Conservation (phyloP, 1,140 invertebrate genomes). For the Babylonia areolata region DNA sequence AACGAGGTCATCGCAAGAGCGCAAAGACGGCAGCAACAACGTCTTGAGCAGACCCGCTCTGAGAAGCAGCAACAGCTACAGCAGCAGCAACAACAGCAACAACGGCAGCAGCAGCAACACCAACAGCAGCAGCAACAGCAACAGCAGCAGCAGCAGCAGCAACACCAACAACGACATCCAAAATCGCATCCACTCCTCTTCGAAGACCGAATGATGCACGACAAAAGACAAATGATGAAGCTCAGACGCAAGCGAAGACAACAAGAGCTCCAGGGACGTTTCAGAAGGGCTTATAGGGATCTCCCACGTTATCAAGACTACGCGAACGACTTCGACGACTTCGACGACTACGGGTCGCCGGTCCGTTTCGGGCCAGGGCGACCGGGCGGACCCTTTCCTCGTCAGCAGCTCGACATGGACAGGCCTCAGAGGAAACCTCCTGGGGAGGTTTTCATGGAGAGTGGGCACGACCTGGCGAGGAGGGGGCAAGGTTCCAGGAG, state of each 20-base stretch:
- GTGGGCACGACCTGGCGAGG: neutral
- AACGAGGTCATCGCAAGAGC: neutral
- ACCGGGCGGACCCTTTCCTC: neutral
- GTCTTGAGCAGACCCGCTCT: neutral
- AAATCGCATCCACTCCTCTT: no score
- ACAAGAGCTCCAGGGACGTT: no score
- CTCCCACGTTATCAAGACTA: no score
- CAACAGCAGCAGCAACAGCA: neutral
- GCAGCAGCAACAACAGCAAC: no score
- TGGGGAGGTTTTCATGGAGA: neutral
- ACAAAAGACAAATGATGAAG: no score
- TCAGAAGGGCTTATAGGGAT: neutral
- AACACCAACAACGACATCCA: neutral
- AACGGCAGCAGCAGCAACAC: neutral
- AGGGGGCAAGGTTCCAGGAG: neutral
- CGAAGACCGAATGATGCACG: no score
- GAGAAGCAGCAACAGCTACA: no score
- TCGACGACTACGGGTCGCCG: neutral
- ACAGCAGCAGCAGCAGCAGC: neutral
- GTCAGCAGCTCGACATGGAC: neutral
- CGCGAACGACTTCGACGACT: neutral
- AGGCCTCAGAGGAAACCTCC: neutral
- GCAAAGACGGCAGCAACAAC: neutral
- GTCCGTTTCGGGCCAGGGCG: neutral
- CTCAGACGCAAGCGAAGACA: no score